phyloP scores from a whole-genome alignment of 2,113 vertebrate species.

The Pedionomus torquatus region DNA sequence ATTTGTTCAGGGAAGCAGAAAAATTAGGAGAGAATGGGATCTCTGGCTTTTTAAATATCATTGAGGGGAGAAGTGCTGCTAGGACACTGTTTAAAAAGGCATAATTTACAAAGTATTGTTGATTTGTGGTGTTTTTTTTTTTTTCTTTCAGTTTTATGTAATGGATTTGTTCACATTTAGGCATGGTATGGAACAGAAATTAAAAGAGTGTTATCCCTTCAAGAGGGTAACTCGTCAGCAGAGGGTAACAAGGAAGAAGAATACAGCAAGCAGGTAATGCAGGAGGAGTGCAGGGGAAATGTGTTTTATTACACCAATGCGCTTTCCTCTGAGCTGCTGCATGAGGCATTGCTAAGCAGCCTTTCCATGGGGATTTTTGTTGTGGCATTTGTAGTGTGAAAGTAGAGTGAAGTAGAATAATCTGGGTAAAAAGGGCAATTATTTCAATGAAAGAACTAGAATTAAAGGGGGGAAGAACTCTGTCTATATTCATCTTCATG shows the following conservation, averaged over 20 bases:
- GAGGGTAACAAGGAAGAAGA: slow-evolving; percentile 23
- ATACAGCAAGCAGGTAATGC: slow-evolving; percentile 74
- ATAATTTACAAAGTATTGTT: background rate
- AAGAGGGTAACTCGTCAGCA: slow-evolving; percentile 40
- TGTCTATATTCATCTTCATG: background rate
- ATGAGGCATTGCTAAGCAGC: background rate
- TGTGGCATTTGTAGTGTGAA: background rate
- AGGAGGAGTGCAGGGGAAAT: background rate
- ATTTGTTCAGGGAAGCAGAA: background rate
- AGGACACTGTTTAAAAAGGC: background rate
- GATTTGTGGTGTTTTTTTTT: background rate
- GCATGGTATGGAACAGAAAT: slow-evolving; percentile 75
- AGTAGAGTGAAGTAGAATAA: background rate
- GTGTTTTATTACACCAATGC: background rate
- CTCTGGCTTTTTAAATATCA: background rate
- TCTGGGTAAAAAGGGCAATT: background rate
- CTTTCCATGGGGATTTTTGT: background rate
- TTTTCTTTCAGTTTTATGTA: background rate
- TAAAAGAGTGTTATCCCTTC: slow-evolving; percentile 60
- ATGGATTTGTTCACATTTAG: slow-evolving; percentile 71
- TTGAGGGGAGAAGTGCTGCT: background rate
- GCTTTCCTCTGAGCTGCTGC: background rate
- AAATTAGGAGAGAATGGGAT: background rate
- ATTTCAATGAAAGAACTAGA: background rate
- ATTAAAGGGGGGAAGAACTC: background rate